Percentiles rank a stretch among this genome's conserved stretches.
Conservation (phyloP, 2,113 vertebrate species). For the Alligator mississippiensis region DNA sequence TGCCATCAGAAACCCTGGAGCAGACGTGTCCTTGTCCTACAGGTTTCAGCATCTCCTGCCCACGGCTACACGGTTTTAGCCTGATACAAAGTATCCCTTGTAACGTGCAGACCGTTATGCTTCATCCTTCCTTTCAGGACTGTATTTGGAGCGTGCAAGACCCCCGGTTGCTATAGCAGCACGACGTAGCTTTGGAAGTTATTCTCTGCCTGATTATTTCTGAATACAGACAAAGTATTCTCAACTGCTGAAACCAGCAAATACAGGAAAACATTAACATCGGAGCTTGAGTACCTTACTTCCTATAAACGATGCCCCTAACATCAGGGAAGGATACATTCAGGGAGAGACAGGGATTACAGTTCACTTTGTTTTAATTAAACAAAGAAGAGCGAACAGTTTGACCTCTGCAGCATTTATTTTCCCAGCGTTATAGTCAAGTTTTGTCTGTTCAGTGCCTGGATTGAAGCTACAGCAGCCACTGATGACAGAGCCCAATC, state of each 20-base stretch:
- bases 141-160: background rate
- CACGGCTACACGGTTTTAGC: background rate
- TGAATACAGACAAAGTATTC: background rate
- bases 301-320: background rate
- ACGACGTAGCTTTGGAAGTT: background rate
- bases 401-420: background rate
- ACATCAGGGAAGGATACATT: background rate
- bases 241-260: background rate
- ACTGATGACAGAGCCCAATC: background rate
- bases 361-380: background rate
- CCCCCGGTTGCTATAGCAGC: background rate
- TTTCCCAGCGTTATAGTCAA: background rate
- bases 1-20: background rate
- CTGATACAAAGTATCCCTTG: background rate
- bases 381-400: background rate
- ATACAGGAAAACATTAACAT: background rate
- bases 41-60: background rate
- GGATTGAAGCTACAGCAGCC: background rate
- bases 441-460: background rate
- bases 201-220: background rate
- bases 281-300: background rate
- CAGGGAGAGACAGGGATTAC: background rate
- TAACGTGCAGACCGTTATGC: background rate
- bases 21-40: background rate
- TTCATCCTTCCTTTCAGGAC: background rate